These are phyloP conservation scores for Corythornis leucogaster DNA, from an alignment of 2,797 vertebrate genomes.

Conservation along the genomic window DNA sequence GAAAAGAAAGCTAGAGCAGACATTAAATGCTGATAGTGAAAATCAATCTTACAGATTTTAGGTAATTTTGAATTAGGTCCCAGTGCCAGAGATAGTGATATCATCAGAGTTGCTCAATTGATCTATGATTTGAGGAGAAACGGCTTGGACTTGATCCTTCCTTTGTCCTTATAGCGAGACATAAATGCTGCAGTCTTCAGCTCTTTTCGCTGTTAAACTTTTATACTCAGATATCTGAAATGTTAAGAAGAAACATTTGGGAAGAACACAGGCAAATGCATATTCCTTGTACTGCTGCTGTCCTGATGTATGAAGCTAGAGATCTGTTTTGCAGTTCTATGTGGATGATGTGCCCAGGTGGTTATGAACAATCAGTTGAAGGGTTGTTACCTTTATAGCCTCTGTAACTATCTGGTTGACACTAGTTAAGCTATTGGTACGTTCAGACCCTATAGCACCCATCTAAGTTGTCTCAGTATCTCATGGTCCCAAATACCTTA, in stretches of 20 bases:
- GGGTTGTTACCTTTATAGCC: background rate
- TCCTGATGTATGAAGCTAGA: background rate
- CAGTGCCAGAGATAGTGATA: conserved; percentile 50
- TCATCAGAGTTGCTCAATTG: conserved; percentile 38
- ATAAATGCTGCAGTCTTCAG: background rate
- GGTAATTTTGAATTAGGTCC: conserved; percentile 55
- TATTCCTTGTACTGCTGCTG: background rate
- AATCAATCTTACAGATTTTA: conserved; percentile 58
- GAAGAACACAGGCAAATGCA: background rate
- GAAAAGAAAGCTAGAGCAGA: conserved; percentile 37
- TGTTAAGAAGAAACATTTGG: background rate
- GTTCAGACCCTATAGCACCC: background rate
- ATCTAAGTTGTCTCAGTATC: background rate
- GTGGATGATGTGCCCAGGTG: background rate
- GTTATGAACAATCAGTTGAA: background rate
- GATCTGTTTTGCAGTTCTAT: background rate
- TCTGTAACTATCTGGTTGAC: background rate
- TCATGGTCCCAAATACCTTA: background rate
- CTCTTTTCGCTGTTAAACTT: background rate
- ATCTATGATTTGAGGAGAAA: conserved; percentile 36
- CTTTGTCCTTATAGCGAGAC: conserved; percentile 31
- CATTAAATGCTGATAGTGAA: conserved; percentile 51
- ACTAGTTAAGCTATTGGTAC: background rate
- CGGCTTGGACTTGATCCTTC: background rate
- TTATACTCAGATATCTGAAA: background rate